These are phyloP conservation scores for Phalangium opilio DNA, from an alignment of 2,888 invertebrate species.

Conservation along the genomic window DNA sequence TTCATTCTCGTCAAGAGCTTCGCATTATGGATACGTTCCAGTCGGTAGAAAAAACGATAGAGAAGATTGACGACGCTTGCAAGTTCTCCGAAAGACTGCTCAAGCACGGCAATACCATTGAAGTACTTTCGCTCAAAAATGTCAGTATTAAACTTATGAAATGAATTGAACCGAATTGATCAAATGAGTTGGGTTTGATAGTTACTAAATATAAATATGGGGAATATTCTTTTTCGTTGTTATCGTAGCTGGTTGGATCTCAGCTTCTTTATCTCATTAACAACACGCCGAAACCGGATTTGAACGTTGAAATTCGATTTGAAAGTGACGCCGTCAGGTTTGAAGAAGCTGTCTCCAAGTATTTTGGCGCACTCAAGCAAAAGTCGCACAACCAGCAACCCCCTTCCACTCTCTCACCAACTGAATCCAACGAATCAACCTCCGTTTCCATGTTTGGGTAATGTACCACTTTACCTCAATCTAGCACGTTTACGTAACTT, in stretches of 20 bases:
- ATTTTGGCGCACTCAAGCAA: constrained; percentile 25
- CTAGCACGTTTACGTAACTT: too few species aligned
- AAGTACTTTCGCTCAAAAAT: constrained; percentile 66
- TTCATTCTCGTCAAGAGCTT: constrained; percentile 46
- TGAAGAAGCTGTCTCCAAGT: constrained; percentile 45
- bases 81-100: constrained; percentile 66
- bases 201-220: too few species aligned
- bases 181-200: too few species aligned
- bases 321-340: constrained; percentile 63
- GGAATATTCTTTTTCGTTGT: too few species aligned
- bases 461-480: too few species aligned
- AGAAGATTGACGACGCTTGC: constrained; percentile 63
- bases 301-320: constrained; percentile 52
- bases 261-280: constrained; percentile 64
- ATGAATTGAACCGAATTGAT: too few species aligned
- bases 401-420: background rate
- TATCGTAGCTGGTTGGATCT: constrained; percentile 48
- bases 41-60: constrained; percentile 16
- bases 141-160: constrained; percentile 13
- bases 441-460: too few species aligned
- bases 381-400: constrained; percentile 6
- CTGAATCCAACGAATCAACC: background rate
- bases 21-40: constrained; percentile 43
- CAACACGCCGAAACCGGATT: constrained; percentile 63
- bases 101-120: constrained; percentile 66